These are phyloP conservation scores for Rhizomys pruinosus DNA, from an alignment of 2,113 vertebrate genomes.

Conservation along the genomic window DNA sequence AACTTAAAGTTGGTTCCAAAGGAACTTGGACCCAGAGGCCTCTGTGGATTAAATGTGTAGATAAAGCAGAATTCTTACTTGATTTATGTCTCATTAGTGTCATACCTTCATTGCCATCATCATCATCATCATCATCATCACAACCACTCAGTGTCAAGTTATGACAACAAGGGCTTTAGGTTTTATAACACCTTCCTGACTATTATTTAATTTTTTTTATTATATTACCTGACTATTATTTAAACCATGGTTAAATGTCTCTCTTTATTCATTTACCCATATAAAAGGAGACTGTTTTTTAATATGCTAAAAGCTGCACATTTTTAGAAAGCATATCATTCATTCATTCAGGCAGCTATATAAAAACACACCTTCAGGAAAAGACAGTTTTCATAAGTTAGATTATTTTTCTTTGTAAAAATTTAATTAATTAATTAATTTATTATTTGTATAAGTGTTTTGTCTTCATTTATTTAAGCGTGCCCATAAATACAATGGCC, in stretches of 20 bases:
- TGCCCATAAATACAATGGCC: too few relatives aligned
- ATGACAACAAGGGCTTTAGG: too few relatives aligned
- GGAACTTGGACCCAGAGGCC: background rate
- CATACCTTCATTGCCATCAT: background rate
- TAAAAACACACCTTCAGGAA: slow-evolving; percentile 51
- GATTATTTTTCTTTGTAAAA: slow-evolving; percentile 25
- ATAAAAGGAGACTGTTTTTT: slow-evolving; percentile 39
- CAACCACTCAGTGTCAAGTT: too few relatives aligned
- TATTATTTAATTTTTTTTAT: too few relatives aligned
- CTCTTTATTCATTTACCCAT: background rate
- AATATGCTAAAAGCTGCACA: background rate
- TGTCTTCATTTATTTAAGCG: too few relatives aligned
- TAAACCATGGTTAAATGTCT: background rate
- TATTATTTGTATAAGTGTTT: too few relatives aligned
- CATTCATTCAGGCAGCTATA: background rate
- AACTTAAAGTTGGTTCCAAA: slow-evolving; percentile 61
- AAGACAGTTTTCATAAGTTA: slow-evolving; percentile 42
- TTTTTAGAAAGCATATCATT: background rate
- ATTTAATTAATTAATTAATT: too few relatives aligned
- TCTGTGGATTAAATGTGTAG: background rate
- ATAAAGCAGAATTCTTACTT: background rate
- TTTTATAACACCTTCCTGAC: background rate
- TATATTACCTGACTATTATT: background rate
- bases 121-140: background rate
- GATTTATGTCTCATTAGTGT: background rate